phyloP scores from a whole-genome alignment of 2,113 vertebrate genomes.

The Chelonoidis abingdonii region DNA sequence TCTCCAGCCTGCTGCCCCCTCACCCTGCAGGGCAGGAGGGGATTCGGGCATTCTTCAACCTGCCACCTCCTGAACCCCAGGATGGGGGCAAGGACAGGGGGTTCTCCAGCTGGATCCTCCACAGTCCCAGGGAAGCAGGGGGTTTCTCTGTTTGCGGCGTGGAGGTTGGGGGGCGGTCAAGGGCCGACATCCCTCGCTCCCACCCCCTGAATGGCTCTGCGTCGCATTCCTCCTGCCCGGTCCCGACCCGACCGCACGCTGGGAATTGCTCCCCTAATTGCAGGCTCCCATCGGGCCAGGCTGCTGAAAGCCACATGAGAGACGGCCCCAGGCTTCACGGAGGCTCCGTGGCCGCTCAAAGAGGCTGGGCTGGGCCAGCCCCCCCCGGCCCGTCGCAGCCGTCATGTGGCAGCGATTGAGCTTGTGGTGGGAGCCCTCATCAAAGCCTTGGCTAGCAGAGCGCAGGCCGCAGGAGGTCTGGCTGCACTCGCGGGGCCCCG shows the following conservation, averaged over 20 bases:
- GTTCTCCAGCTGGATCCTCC: background rate
- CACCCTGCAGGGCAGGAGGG: background rate
- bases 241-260: background rate
- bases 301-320: conserved; percentile 39
- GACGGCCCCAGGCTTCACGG: background rate
- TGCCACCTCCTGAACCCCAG: no score
- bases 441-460: background rate
- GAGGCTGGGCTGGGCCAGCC: background rate
- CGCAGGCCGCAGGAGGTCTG: background rate
- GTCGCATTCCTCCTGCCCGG: background rate
- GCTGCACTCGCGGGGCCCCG: background rate
- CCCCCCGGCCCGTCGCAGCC: background rate
- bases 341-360: background rate
- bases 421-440: background rate
- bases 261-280: conserved; percentile 37
- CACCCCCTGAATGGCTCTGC: background rate
- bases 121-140: background rate
- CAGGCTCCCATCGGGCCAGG: conserved; percentile 19
- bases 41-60: background rate
- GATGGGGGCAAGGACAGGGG: no score
- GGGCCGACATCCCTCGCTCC: background rate
- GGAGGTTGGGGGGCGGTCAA: background rate
- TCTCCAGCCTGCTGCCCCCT: background rate
- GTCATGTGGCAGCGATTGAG: conserved; percentile 41
- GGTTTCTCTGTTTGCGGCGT: background rate